Conservation (phyloP, 2,113 vertebrate species). For the Notothenia rossii region DNA sequence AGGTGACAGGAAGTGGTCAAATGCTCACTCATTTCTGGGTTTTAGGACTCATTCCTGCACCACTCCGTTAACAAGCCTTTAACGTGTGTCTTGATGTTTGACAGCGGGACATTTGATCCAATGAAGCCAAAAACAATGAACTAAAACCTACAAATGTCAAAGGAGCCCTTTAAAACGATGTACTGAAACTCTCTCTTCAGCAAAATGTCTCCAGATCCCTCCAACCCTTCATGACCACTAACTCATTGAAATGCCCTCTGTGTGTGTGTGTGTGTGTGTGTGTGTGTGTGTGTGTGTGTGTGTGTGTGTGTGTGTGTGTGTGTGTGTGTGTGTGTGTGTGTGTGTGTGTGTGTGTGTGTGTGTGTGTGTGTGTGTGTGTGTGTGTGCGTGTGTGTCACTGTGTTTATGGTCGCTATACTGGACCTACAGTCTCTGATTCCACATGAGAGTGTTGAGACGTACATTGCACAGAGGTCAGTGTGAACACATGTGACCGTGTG, state of each 20-base stretch:
- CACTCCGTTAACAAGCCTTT: conserved; percentile 16
- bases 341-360: conserved; percentile 13
- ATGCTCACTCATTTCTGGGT: too few relatives aligned
- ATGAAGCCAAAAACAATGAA: conserved; percentile 12
- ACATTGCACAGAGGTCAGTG: neutral
- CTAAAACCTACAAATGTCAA: neutral
- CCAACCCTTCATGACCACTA: conserved; percentile 9
- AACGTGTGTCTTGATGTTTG: neutral
- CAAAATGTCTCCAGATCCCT: neutral
- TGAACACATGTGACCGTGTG: neutral
- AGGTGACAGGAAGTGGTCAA: too few relatives aligned
- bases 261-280: conserved; percentile 14
- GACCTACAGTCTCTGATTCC: too few relatives aligned
- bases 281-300: conserved; percentile 14
- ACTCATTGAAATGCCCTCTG: conserved; percentile 50
- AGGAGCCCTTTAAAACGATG: conserved; percentile 3
- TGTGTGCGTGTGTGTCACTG: too few relatives aligned
- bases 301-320: neutral
- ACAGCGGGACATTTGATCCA: neutral
- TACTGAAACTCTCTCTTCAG: neutral
- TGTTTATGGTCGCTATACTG: too few relatives aligned
- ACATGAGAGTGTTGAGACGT: too few relatives aligned
- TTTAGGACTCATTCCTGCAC: too few relatives aligned
- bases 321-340: conserved; percentile 57
- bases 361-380: conserved; percentile 15